Base-by-base conservation (phyloP, 2,888 invertebrate genomes). In the Andrena hattorfiana region DNA sequence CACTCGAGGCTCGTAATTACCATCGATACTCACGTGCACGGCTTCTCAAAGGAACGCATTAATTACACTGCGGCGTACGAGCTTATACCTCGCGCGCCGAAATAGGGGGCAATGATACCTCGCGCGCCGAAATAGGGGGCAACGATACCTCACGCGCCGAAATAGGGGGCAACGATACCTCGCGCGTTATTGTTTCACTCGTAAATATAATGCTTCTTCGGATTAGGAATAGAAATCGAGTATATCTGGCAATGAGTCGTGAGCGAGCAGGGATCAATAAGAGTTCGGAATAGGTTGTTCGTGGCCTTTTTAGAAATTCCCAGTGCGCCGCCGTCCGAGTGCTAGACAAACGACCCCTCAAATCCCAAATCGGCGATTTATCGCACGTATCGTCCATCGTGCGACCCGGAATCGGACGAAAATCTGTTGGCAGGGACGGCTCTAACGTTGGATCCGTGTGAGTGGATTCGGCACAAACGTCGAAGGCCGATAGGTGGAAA, bases 401-500 rank as follows among this genome's bases (percentile, higher is more conserved):
- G n/a, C 48, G 67, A 59, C 75, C 74, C 20, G 71, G 69, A 86
- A 86, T 77, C 66, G 78, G 35, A 35, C 73, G 64, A 83, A 73
- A 71, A 83, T 75, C 82, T 68, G 75, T 59, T 56, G 72, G 30
- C 48, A n/a, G 49, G 28, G 70, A 66, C 54, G 62, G 51, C 68
- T 74, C 59, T 71, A 63, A 59, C 66, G 56, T 72, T 30, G 76
- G 60, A 59, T 77, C 82, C 79, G 76, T 77, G 80, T 67, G 76
- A 75, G 77, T 70, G 75, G 77, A 78, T 84, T 75, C 85, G 77
- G 59, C 73, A 68, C 56, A 35, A 49, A 68, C 32, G 69, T 26
- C 32, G 70, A 73, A 78, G 81, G 60, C 69, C 69, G 84, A 85
- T 82, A 76, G 84, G 30, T 73, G 71, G 82, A 75, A 87, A 80